These are phyloP conservation scores for Myiotriccus ornatus DNA, from an alignment of 2,797 vertebrate species.

Conservation along the genomic window DNA sequence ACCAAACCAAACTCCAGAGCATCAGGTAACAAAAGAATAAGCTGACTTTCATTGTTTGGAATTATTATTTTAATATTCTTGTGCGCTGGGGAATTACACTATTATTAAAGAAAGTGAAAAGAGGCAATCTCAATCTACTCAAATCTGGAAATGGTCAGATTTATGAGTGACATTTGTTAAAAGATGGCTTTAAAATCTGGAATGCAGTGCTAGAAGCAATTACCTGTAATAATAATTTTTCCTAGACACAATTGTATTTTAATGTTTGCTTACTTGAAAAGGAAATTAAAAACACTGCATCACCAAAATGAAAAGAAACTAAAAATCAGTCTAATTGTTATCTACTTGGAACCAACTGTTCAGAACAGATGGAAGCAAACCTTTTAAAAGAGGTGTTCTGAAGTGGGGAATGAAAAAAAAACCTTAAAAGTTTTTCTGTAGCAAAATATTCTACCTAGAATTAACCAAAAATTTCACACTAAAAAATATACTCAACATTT, in stretches of 20 bases:
- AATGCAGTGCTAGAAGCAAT: neutral
- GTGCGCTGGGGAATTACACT: neutral
- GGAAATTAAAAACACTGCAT: conserved; percentile 28
- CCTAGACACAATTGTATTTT: neutral
- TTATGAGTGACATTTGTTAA: neutral
- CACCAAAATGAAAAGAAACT: conserved; percentile 19
- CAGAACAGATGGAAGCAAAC: neutral
- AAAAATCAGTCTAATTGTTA: neutral
- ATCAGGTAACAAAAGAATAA: neutral
- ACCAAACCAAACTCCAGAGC: neutral
- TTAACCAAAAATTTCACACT: neutral
- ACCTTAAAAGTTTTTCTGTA: neutral
- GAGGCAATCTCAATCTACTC: neutral
- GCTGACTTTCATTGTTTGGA: neutral
- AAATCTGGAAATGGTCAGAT: neutral
- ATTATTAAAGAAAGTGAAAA: neutral
- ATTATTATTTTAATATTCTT: neutral
- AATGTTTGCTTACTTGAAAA: neutral
- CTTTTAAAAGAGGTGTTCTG: neutral
- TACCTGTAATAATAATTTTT: neutral
- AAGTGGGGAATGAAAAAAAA: neutral
- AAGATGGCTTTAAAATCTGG: neutral
- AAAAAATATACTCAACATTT: neutral
- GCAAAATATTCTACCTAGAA: neutral
- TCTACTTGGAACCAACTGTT: neutral